Conservation (phyloP, 2,888 invertebrate genomes). For the Aproaerema taeniolella region DNA sequence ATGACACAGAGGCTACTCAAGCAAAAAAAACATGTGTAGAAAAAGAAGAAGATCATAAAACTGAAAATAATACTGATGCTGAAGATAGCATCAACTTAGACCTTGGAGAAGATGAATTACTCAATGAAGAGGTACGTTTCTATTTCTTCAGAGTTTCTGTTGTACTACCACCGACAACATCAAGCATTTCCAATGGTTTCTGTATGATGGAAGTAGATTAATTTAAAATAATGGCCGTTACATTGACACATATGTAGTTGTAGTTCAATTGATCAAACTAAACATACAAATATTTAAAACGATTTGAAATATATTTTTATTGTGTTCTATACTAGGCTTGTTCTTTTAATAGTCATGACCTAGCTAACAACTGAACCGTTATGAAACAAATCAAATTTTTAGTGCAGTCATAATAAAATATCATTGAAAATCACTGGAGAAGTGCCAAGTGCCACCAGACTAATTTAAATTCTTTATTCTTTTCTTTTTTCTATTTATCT, state of each 20-base stretch:
- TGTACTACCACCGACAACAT: slow-evolving; percentile 36
- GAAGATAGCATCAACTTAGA: slow-evolving; percentile 89
- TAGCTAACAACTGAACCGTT: slow-evolving; percentile 3
- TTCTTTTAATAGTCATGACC: slow-evolving; percentile 38
- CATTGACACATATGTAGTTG: too few species aligned
- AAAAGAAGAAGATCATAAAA: slow-evolving; percentile 57
- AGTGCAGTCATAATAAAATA: too few species aligned
- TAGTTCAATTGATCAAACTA: too few species aligned
- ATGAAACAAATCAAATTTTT: too few species aligned
- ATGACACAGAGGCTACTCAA: slow-evolving; percentile 49
- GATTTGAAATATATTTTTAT: too few species aligned
- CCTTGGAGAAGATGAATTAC: slow-evolving; percentile 88
- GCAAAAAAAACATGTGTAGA: slow-evolving; percentile 59
- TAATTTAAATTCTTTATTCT: too few species aligned
- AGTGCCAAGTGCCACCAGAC: too few species aligned
- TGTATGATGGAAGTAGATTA: slow-evolving; percentile 58
- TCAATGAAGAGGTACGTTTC: slow-evolving; percentile 85
- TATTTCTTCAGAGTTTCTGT: slow-evolving; percentile 68
- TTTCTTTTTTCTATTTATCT: neutral
- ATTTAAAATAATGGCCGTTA: slow-evolving; percentile 13
- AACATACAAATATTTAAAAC: slow-evolving; percentile 12
- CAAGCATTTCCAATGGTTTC: slow-evolving; percentile 37
- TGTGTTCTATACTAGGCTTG: too few species aligned
- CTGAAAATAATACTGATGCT: slow-evolving; percentile 80
- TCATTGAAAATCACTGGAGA: too few species aligned